A percentile compares a stretch with the other conserved stretches of the same genome.
Conservation (phyloP, 2,797 vertebrate species). For the Lepus townsendii region DNA sequence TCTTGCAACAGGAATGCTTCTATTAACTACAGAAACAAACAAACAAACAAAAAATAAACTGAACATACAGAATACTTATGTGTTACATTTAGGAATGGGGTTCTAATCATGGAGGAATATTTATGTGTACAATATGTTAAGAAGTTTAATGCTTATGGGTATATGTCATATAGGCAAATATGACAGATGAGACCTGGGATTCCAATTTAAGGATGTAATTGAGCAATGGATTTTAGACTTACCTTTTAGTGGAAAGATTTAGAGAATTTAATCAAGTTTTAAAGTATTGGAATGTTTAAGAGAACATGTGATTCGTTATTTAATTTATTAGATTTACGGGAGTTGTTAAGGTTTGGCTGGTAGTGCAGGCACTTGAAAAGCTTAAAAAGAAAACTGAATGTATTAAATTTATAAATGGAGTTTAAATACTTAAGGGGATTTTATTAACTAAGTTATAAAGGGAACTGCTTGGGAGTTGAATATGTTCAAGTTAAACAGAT, state of each 20-base stretch:
- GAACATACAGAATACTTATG: neutral
- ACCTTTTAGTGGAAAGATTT: conserved; percentile 72
- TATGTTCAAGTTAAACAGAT: conserved; percentile 69
- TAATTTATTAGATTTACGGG: conserved; percentile 75
- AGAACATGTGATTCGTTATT: conserved; percentile 68
- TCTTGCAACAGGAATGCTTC: conserved; percentile 24
- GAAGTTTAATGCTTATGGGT: conserved; percentile 40
- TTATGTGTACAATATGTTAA: neutral
- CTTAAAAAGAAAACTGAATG: conserved; percentile 74
- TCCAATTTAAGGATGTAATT: conserved; percentile 71
- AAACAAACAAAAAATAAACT: neutral
- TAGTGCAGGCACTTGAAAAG: conserved; percentile 64
- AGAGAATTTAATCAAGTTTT: conserved; percentile 77
- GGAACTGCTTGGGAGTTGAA: conserved; percentile 63
- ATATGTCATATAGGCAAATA: conserved; percentile 33
- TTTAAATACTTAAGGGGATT: conserved; percentile 77
- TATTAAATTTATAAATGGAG: conserved; percentile 74
- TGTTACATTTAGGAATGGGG: neutral
- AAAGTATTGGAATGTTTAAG: conserved; percentile 61
- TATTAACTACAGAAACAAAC: conserved; percentile 19
- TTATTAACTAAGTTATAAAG: conserved; percentile 80
- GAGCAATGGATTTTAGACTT: conserved; percentile 74
- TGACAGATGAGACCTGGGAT: conserved; percentile 67
- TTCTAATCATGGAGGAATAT: conserved; percentile 50
- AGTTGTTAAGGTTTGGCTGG: conserved; percentile 67